phyloP scores from a whole-genome alignment of 2,113 vertebrate genomes.

The Peromyscus californicus region DNA sequence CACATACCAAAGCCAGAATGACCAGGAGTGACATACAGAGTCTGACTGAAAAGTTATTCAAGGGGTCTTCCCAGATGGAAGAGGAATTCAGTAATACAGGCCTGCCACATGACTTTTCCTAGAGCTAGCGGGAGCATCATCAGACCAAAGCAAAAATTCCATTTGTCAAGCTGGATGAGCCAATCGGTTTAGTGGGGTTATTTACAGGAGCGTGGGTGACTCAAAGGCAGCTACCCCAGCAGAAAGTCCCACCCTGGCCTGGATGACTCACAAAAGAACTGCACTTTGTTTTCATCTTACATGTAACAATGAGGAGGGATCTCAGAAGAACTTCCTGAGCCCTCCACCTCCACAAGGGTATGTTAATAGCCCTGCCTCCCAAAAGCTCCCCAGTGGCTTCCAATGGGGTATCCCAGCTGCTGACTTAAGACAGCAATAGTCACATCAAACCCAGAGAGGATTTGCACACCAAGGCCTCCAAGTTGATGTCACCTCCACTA shows the following conservation, averaged over 20 bases:
- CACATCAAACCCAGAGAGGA: neutral
- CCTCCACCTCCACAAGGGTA: neutral
- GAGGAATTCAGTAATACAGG: neutral
- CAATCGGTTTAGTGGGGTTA: neutral
- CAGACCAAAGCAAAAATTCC: neutral
- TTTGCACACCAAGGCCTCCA: neutral
- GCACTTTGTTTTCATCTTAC: neutral
- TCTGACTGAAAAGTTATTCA: conserved; percentile 12
- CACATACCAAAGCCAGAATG: conserved; percentile 20
- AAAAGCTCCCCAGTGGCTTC: no score
- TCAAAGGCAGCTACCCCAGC: neutral
- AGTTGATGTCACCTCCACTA: neutral
- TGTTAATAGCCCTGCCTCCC: neutral
- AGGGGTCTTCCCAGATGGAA: neutral
- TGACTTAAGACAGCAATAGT: neutral
- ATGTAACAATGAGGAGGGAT: neutral
- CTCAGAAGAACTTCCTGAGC: neutral
- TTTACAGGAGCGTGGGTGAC: neutral
- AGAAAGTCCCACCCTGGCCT: neutral
- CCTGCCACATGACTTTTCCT: neutral
- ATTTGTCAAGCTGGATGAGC: neutral
- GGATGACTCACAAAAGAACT: neutral
- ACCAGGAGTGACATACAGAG: neutral
- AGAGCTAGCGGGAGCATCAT: neutral
- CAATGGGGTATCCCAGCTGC: neutral